phyloP scores from a whole-genome alignment of 1,140 invertebrate genomes.

The Chironomus tepperi region DNA sequence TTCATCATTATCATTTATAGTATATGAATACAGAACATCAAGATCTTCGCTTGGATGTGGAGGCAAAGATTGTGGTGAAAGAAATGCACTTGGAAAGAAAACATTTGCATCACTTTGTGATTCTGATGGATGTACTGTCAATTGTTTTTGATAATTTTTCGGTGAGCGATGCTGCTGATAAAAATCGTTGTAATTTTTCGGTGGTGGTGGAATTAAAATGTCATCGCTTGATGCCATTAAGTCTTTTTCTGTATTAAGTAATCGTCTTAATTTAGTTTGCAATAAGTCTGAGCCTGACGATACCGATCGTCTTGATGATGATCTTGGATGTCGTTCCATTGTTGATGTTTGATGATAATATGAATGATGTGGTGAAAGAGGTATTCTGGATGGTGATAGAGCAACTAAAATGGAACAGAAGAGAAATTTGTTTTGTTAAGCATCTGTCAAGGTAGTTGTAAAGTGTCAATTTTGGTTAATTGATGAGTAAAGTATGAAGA shows the following conservation, averaged over 20 bases:
- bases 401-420: conserved; percentile 44
- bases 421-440: background rate
- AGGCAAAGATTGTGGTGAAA: conserved; percentile 35
- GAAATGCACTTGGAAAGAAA: conserved; percentile 34
- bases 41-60: conserved; percentile 29
- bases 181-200: conserved; percentile 16
- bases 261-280: conserved; percentile 65
- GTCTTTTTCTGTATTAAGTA: conserved; percentile 55
- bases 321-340: conserved; percentile 40
- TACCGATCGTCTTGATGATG: conserved; percentile 28
- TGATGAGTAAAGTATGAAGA: too few species aligned
- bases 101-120: conserved; percentile 28
- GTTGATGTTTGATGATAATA: conserved; percentile 35
- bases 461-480: too few species aligned
- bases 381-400: conserved; percentile 45
- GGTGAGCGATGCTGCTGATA: conserved; percentile 6
- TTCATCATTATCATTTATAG: conserved; percentile 32
- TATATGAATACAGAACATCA: conserved; percentile 31
- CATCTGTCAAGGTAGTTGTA: background rate
- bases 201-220: conserved; percentile 3
- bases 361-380: conserved; percentile 44
- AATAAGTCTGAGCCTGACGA: conserved; percentile 51
- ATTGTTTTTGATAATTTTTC: conserved; percentile 21
- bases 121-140: conserved; percentile 25
- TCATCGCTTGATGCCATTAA: conserved; percentile 16